phyloP scores from a whole-genome alignment of 2,888 invertebrate species.

The Clistopyga incitator region DNA sequence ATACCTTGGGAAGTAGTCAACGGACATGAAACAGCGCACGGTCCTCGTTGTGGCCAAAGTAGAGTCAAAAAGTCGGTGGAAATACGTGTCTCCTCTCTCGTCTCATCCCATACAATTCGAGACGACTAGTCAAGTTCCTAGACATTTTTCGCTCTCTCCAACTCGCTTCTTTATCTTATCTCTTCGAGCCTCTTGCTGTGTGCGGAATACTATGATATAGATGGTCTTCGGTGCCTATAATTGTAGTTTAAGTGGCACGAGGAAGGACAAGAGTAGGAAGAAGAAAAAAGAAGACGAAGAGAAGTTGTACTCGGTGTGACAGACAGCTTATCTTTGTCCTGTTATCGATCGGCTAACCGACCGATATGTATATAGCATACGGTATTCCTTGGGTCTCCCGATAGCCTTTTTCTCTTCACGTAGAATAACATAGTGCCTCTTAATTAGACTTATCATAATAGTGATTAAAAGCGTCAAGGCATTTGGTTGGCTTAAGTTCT shows the following conservation, averaged over 20 bases:
- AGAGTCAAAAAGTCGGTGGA: constrained; percentile 33
- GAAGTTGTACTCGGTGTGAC: background rate
- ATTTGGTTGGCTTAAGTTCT: background rate
- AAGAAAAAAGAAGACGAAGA: background rate
- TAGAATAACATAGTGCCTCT: background rate
- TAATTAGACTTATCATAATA: background rate
- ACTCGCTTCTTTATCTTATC: constrained; percentile 52
- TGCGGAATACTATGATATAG: constrained; percentile 49
- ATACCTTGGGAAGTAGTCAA: constrained; percentile 61
- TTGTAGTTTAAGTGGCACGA: constrained; percentile 21
- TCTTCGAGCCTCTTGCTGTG: constrained; percentile 23
- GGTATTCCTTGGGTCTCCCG: background rate
- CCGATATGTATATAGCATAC: background rate
- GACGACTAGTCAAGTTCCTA: constrained; percentile 25
- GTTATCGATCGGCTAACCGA: constrained; percentile 9
- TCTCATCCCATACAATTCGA: constrained; percentile 1
- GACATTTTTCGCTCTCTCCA: constrained; percentile 48
- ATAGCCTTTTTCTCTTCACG: background rate
- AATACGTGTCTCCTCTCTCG: background rate
- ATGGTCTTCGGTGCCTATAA: constrained; percentile 43
- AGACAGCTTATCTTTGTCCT: constrained; percentile 19
- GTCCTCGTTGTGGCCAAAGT: constrained; percentile 20
- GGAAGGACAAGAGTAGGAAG: background rate
- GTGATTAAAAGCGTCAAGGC: background rate
- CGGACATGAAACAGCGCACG: constrained; percentile 37